Evolutionary conservation across 1,140 invertebrate species (phyloP), one percentile per base, ranked within the genome.

Genomic region (Diorhabda elongata): DNA sequence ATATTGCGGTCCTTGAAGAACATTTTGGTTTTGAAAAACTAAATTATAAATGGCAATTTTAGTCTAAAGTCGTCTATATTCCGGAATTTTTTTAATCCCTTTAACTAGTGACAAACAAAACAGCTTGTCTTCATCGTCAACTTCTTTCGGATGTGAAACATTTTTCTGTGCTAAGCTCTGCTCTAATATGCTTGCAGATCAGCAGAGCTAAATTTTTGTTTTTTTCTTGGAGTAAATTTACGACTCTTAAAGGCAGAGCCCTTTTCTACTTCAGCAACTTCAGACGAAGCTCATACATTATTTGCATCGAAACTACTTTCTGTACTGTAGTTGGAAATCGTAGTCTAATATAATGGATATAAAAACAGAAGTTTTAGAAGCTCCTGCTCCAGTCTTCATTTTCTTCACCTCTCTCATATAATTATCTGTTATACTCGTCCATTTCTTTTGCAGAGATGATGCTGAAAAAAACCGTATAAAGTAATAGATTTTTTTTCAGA

Each of bases 81-180:
- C 69, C 56, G 73, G 75, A 43, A 76, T 64, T 72, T 75, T 73
- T 75, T 75, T 67, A 60, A 70, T 72, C 68, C 75, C 68, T 73
- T 73, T 76, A 73, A 73, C 65, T 47, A 73, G 67, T 71, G 73
- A 75, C 70, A 73, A 72, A 75, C 69, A 76, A 75, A 75, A 75
- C 68, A 76, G 69, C 67, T 76, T 76, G 62, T 76, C 73, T 68
- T 73, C 69, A 73, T 75, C 66, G 61, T 76, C 73, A 68, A 74
- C 68, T 73, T 75, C 71, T 69, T 64, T 68, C 11, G 58, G 58
- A 11, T 73, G 52, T 7, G 69, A 69, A 47, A 69, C 69, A 71
- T 71, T 74, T 73, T 73, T 74, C 66, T 74, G 63, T 68, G 45
- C 67, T 73, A 70, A 68, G 70, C 61, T 70, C 41, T 70, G 42